phyloP scores from a whole-genome alignment of 2,888 invertebrate species.

The Bhutanitis thaidina region DNA sequence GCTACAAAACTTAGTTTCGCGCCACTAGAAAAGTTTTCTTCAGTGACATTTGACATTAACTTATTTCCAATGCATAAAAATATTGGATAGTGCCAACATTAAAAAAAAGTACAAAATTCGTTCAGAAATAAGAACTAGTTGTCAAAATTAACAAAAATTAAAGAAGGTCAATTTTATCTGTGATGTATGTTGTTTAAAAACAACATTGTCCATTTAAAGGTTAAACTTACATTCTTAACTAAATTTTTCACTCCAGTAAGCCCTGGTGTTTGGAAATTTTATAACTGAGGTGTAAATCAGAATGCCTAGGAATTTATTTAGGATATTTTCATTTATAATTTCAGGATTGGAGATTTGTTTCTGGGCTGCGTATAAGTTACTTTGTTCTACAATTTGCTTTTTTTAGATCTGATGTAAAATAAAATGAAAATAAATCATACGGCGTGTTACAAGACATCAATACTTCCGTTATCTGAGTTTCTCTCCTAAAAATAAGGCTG shows the following conservation, averaged over 20 bases:
- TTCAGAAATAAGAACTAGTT: no score
- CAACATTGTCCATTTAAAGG: slow-evolving; percentile 10
- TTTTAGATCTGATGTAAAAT: slow-evolving; percentile 36
- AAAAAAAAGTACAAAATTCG: slow-evolving; percentile 27
- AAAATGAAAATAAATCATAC: slow-evolving; percentile 35
- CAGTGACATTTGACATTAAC: slow-evolving; percentile 2
- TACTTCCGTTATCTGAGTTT: slow-evolving; percentile 4
- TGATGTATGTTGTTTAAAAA: slow-evolving; percentile 13
- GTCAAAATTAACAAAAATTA: slow-evolving; percentile 12
- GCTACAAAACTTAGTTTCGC: no score
- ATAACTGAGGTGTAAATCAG: slow-evolving; percentile 34
- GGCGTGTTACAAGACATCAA: slow-evolving; percentile 33
- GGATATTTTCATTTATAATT: slow-evolving; percentile 33
- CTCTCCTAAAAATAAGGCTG: slow-evolving; percentile 30
- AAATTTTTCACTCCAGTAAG: no score
- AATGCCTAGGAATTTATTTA: slow-evolving; percentile 37
- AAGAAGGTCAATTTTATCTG: slow-evolving; percentile 5
- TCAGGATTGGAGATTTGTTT: slow-evolving; percentile 37
- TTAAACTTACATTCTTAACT: no score
- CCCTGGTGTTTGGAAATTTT: no score
- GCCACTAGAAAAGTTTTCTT: slow-evolving; percentile 23
- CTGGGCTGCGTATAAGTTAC: slow-evolving; percentile 30
- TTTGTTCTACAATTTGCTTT: slow-evolving; percentile 35
- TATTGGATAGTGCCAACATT: slow-evolving; percentile 32
- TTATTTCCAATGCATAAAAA: slow-evolving; percentile 30